Percentiles rank a stretch among this genome's conserved stretches.
Evolutionary conservation across 1,140 invertebrate species (phyloP).

Genomic region (Frieseomelitta varia): DNA sequence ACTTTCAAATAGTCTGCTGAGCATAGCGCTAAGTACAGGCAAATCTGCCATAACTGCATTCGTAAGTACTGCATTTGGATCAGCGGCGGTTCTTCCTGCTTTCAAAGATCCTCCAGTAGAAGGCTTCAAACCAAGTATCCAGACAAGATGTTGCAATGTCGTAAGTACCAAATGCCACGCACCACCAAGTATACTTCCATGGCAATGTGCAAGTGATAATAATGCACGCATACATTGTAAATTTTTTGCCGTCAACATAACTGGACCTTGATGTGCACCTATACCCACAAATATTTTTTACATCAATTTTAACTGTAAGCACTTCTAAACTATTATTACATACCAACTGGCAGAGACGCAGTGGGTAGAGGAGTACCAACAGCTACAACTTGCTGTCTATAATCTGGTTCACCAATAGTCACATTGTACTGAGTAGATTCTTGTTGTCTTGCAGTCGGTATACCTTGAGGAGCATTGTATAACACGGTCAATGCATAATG

Average conservation of each 20-base stretch:
- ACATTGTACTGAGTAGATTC: constrained; percentile 82
- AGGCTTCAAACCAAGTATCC: constrained; percentile 98
- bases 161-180: constrained; percentile 98
- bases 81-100: constrained; percentile 87
- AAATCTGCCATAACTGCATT: constrained; percentile 98
- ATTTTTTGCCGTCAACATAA: constrained; percentile 99
- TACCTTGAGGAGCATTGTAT: constrained; percentile 84
- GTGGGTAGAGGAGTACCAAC: constrained; percentile 95
- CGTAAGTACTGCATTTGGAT: constrained; percentile 96
- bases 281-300: not conserved
- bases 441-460: constrained; percentile 75
- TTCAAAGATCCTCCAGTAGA: constrained; percentile 96
- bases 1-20: constrained; percentile 96
- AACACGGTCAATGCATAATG: constrained; percentile 96
- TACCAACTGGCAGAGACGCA: constrained; percentile 88
- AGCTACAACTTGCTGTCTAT: constrained; percentile 95
- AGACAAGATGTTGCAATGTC: constrained; percentile 97
- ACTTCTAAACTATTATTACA: constrained; percentile 17
- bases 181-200: constrained; percentile 95
- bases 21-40: constrained; percentile 95
- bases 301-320: not conserved
- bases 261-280: constrained; percentile 94
- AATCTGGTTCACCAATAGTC: constrained; percentile 84
- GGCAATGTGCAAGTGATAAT: constrained; percentile 93
- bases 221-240: constrained; percentile 97